Evolutionary conservation across 2,113 vertebrate species (phyloP).

Genomic region (Petroica traversi): DNA sequence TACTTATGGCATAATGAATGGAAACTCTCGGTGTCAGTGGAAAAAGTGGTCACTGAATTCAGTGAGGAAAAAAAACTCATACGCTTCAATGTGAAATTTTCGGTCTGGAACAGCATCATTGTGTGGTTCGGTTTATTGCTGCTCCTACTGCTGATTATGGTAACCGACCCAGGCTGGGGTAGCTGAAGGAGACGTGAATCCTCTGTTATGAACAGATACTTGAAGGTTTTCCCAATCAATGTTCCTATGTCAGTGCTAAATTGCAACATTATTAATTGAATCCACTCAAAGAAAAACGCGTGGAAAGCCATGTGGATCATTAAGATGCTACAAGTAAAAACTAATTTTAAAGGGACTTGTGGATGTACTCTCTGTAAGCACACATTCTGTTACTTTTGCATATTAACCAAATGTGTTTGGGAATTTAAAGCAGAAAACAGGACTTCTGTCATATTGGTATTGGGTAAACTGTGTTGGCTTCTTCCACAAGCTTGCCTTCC

Average conservation of each 20-base stretch:
- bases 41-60: conserved; percentile 60
- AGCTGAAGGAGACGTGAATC: not conserved
- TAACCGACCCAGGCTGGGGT: not conserved
- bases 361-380: not conserved
- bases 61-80: not conserved
- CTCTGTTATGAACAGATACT: not conserved
- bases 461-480: not conserved
- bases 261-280: not conserved
- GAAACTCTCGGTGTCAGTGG: conserved; percentile 53
- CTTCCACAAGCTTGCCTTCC: not conserved
- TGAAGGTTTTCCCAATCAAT: not conserved
- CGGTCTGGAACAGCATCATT: not conserved
- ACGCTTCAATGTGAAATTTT: not conserved
- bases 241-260: not conserved
- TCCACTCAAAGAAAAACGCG: not conserved
- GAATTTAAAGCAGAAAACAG: not conserved
- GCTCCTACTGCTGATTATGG: not conserved
- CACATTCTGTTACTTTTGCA: not conserved
- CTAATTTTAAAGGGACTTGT: not conserved
- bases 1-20: conserved; percentile 59
- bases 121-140: not conserved
- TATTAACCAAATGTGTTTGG: not conserved
- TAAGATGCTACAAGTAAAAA: not conserved
- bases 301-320: not conserved
- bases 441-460: not conserved